Evolutionary conservation across 2,113 vertebrate species (phyloP).

Genomic region (Crotalus helleri): DNA sequence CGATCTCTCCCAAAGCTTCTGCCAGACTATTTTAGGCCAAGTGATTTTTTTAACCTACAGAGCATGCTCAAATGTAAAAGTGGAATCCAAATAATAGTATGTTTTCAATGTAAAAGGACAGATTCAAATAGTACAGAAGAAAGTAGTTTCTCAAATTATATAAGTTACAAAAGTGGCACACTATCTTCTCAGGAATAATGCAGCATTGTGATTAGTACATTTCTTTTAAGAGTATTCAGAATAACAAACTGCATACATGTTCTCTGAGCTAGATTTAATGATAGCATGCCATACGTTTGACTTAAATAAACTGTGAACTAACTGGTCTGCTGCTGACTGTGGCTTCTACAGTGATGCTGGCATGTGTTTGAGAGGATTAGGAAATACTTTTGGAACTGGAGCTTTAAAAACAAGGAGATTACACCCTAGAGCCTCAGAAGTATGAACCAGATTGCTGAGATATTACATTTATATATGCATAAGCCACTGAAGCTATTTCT

Average conservation of each 20-base stretch:
- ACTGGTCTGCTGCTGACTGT: not conserved
- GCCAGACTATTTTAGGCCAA: constrained; percentile 52
- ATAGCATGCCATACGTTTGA: not conserved
- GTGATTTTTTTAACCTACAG: constrained; percentile 46
- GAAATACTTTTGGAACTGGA: not conserved
- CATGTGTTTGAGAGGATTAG: too few relatives aligned
- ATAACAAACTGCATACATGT: not conserved
- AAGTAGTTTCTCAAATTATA: constrained; percentile 55
- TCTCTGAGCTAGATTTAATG: not conserved
- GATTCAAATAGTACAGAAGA: constrained; percentile 31
- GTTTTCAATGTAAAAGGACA: constrained; percentile 5
- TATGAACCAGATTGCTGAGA: not conserved
- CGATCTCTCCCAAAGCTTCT: constrained; percentile 61
- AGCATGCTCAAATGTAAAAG: constrained; percentile 53
- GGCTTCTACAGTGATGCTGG: not conserved
- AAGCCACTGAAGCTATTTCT: not conserved
- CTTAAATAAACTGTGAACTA: not conserved
- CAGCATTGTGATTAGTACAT: not conserved
- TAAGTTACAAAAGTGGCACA: constrained; percentile 51
- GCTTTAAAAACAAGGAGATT: not conserved
- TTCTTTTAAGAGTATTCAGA: not conserved
- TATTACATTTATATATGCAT: not conserved
- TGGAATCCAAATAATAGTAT: constrained; percentile 65
- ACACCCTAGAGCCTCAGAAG: not conserved
- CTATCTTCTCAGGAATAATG: constrained; percentile 45